Base-by-base conservation (phyloP, 2,113 vertebrate genomes). In the Embiotoca jacksoni region DNA sequence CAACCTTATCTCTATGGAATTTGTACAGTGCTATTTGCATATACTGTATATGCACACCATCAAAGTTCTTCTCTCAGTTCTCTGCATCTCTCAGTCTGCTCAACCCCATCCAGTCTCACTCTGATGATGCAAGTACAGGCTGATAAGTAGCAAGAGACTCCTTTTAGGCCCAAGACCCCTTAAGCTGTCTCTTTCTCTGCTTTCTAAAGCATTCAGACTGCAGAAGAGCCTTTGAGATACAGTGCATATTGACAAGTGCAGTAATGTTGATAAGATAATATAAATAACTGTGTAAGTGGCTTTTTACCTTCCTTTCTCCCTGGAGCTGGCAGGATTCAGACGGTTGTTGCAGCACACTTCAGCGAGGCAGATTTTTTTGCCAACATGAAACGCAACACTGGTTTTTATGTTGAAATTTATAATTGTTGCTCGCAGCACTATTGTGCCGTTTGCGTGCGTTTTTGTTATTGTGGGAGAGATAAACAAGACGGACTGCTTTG, bases 111-210 rank as follows among this genome's bases (percentile, higher is more conserved):
- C 50, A n/a, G 49, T 74, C 53, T 44, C 14, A 10, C 62, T 76
- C 54, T 60, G 37, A 75, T 86, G 81, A 86, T 73, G 70, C 78
- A 91, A 88, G 55, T 64, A n/a, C 7, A 30, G 23, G 47, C 78
- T 61, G 37, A 68, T 73, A 11, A 81, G 64, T 32, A 44, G 85
- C 71, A 81, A 84, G 53, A 74, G 47, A 33, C 59, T 76, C 47
- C 6, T 52, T 69, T 71, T 6, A 63, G 59, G 14, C 23, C 11
- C 31, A 4, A 56, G 32, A 65, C 31, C 39, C n/a, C 36, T 59
- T 32, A 58, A 77, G 44, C 54, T 31, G 11, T 32, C 14, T 71
- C n/a, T 82, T 35, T 74, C 55, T 31, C 50, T 35, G 11, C 3
- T 65, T 61, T 78, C 32, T 14, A 52, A 76, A 70, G 56, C 50